These are phyloP conservation scores for Hestina assimilis DNA, from an alignment of 1,140 invertebrate genomes.

Conservation along the genomic window DNA sequence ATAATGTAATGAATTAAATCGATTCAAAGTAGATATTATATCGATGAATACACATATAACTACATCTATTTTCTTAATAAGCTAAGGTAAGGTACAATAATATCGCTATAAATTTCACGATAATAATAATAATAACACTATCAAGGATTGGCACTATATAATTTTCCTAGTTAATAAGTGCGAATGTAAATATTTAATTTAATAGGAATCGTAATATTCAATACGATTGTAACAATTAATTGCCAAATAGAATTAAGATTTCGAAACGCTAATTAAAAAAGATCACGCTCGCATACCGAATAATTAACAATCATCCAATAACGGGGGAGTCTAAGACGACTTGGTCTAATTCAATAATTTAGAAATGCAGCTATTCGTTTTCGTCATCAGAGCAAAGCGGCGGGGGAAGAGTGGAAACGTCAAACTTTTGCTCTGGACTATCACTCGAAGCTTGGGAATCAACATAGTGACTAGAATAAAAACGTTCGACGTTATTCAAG, in stretches of 20 bases:
- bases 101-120: conserved; percentile 46
- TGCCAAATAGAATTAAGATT: conserved; percentile 58
- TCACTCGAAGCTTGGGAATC: conserved; percentile 74
- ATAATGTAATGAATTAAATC: neutral
- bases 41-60: conserved; percentile 50
- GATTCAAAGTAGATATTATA: conserved; percentile 25
- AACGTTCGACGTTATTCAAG: conserved; percentile 69
- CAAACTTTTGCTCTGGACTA: conserved; percentile 83
- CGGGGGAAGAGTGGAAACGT: conserved; percentile 83
- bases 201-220: conserved; percentile 59
- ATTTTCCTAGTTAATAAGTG: conserved; percentile 58
- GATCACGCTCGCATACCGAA: conserved; percentile 38
- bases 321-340: conserved; percentile 27
- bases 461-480: conserved; percentile 73
- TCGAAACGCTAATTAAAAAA: conserved; percentile 43
- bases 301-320: conserved; percentile 41
- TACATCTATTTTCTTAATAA: conserved; percentile 59
- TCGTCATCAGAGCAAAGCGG: conserved; percentile 83
- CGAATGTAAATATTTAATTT: conserved; percentile 61
- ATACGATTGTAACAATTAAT: conserved; percentile 60
- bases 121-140: conserved; percentile 50
- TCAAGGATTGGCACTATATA: conserved; percentile 63
- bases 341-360: conserved; percentile 12
- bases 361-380: conserved; percentile 66
- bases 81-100: conserved; percentile 47